A percentile compares a stretch with the other conserved stretches of the same genome.
Conservation (phyloP, 2,113 vertebrate species). For the Barnardius zonarius region DNA sequence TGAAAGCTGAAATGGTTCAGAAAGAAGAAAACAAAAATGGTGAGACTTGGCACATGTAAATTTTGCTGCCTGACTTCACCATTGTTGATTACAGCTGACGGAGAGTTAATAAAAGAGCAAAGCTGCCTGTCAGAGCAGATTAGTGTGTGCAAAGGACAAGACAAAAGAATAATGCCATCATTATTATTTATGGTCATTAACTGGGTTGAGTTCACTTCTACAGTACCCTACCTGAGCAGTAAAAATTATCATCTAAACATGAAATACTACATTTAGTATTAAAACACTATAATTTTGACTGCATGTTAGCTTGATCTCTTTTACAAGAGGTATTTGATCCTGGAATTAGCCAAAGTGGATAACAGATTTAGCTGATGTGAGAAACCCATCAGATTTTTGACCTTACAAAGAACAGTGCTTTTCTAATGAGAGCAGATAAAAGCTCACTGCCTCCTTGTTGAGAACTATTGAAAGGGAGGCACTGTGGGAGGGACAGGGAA, state of each 20-base stretch:
- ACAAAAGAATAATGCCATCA: constrained; percentile 84
- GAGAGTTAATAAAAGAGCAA: constrained; percentile 94
- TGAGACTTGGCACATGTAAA: constrained; percentile 75
- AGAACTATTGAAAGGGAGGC: neutral
- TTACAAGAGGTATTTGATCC: neutral
- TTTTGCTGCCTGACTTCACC: constrained; percentile 91
- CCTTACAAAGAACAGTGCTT: neutral
- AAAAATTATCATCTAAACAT: constrained; percentile 62
- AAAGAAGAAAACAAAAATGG: neutral
- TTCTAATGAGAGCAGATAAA: neutral
- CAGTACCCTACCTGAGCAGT: constrained; percentile 75
- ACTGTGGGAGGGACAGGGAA: neutral
- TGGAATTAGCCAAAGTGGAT: neutral
- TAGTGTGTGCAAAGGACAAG: constrained; percentile 85
- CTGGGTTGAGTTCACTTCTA: constrained; percentile 79
- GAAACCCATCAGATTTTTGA: neutral
- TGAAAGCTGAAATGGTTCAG: constrained; percentile 16
- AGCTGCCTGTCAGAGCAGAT: constrained; percentile 92
- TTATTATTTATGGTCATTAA: constrained; percentile 90
- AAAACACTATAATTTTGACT: neutral
- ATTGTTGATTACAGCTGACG: constrained; percentile 88
- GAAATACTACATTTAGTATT: constrained; percentile 37
- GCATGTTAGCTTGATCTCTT: neutral
- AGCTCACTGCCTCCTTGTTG: neutral
- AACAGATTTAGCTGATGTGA: neutral